Conservation (phyloP, 2,113 vertebrate genomes). For the Saimiri boliviensis region DNA sequence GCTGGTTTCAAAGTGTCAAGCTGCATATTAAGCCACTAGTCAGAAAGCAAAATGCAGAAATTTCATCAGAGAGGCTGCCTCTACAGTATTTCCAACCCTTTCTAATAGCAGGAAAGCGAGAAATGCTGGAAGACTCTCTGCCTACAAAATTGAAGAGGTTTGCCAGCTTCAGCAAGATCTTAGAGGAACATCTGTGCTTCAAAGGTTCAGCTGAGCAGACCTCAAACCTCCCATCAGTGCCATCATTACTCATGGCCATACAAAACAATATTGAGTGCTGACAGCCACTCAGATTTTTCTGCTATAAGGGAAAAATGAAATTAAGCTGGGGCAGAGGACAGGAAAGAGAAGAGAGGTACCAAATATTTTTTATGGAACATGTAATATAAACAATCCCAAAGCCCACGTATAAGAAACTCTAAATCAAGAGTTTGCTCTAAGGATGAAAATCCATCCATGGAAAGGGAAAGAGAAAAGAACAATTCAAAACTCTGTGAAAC, state of each 20-base stretch:
- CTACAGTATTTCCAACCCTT: background rate
- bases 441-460: background rate
- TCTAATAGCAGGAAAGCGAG: background rate
- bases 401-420: background rate
- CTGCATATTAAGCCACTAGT: background rate
- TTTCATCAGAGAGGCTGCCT: background rate
- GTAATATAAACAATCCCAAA: slow-evolving; percentile 16
- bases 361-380: background rate
- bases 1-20: background rate
- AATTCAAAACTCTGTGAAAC: background rate
- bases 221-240: background rate
- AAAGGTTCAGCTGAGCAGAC: background rate
- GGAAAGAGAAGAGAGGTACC: background rate
- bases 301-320: background rate
- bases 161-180: background rate
- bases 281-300: background rate
- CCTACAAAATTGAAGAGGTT: background rate
- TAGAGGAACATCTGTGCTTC: background rate
- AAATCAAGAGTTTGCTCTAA: background rate
- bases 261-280: background rate
- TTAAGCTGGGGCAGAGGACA: background rate
- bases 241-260: background rate
- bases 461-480: background rate
- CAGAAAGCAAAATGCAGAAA: background rate
- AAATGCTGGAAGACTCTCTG: background rate